Evolutionary conservation across 30 jellyfish, hydroid and myxozoan species (phyloP).

Genomic region (Pseudorhiza aurosa): DNA sequence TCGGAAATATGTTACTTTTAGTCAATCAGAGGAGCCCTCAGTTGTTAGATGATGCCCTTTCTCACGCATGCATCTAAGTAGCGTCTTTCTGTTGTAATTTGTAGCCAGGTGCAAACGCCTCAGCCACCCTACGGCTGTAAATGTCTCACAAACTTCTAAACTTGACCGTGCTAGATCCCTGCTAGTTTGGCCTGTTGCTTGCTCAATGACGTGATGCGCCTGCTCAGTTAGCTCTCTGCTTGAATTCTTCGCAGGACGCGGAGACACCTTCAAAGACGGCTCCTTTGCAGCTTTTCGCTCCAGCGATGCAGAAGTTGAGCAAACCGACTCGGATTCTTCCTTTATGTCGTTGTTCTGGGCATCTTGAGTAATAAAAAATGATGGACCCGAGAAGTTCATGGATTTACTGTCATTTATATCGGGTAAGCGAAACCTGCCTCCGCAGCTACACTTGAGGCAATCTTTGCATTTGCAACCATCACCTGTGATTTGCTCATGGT

Average conservation of each 20-base stretch:
- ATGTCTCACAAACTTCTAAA: slow-evolving; percentile 60
- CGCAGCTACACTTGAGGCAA: slow-evolving; percentile 30
- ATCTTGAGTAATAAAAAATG: slow-evolving; percentile 40
- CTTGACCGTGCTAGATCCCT: slow-evolving; percentile 59
- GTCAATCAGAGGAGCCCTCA: background rate
- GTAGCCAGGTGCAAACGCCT: slow-evolving; percentile 69
- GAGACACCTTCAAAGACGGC: background rate
- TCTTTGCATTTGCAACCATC: slow-evolving; percentile 48
- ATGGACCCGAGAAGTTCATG: background rate
- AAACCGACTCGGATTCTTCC: slow-evolving; percentile 15
- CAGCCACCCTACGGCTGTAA: slow-evolving; percentile 72
- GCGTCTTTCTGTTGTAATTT: slow-evolving; percentile 49
- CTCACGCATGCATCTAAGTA: slow-evolving; percentile 58
- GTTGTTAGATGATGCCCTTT: slow-evolving; percentile 42
- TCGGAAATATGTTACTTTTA: too few species aligned
- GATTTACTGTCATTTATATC: slow-evolving; percentile 11
- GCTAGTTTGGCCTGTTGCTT: slow-evolving; percentile 63
- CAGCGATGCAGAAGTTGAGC: background rate
- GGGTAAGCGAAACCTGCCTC: slow-evolving; percentile 30
- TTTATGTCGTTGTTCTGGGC: background rate
- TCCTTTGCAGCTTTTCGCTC: background rate
- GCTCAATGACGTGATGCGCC: slow-evolving; percentile 55
- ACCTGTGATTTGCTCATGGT: background rate
- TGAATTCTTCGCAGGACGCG: background rate
- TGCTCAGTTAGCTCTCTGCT: slow-evolving; percentile 18